Evolutionary conservation across 2,888 invertebrate species (phyloP).

Genomic region (Xanthia icteritia): DNA sequence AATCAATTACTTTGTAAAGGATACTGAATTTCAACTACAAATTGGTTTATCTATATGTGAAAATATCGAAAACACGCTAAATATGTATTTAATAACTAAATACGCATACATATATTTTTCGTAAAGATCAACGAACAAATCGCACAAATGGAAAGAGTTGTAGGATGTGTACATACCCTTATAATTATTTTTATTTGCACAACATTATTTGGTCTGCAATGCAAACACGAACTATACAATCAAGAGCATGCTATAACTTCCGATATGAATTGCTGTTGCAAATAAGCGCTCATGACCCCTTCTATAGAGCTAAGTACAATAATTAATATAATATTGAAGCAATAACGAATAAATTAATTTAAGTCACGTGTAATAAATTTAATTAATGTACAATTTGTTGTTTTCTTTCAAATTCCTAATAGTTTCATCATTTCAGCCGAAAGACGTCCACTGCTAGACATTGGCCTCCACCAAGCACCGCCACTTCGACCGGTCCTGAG

Average conservation of each 20-base stretch:
- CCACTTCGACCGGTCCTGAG: no score
- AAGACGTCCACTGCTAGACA: no score
- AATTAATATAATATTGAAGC: conserved; percentile 79
- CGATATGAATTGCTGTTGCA: not conserved
- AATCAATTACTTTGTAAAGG: not conserved
- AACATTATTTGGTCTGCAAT: not conserved
- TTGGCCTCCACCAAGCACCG: no score
- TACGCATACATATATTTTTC: not conserved
- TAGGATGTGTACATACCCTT: not conserved
- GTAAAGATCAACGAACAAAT: not conserved
- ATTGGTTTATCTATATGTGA: not conserved
- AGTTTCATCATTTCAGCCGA: no score
- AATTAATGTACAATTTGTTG: conserved; percentile 73
- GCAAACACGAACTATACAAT: not conserved
- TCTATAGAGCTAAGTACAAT: conserved; percentile 85
- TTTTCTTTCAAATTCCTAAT: conserved; percentile 71
- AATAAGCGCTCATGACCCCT: conserved; percentile 44
- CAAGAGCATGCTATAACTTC: not conserved
- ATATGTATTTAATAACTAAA: not conserved
- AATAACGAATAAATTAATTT: conserved; percentile 73
- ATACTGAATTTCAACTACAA: not conserved
- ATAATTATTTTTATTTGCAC: not conserved
- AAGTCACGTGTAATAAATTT: conserved; percentile 80
- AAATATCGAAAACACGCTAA: not conserved
- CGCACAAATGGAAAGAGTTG: not conserved